phyloP scores from a whole-genome alignment of 1,140 invertebrate species.

The Ridgeia piscesae region DNA sequence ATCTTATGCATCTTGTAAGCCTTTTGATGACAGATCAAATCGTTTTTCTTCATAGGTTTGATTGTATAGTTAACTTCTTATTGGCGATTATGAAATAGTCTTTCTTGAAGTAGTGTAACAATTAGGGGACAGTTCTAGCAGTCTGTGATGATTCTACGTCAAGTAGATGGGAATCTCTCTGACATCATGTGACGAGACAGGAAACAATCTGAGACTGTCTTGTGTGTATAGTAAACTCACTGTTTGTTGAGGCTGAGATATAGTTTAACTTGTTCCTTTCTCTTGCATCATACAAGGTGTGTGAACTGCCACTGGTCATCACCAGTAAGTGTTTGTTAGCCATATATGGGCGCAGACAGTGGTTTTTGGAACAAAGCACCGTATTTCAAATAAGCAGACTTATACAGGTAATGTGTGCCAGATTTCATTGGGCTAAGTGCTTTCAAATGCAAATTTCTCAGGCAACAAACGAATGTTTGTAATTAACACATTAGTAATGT shows the following conservation, averaged over 20 bases:
- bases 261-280: neutral
- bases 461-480: no score
- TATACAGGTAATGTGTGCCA: no score
- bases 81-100: neutral
- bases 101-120: neutral
- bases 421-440: no score
- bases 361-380: no score
- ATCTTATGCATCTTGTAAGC: neutral
- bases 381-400: no score
- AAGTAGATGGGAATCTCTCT: neutral
- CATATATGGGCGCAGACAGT: no score
- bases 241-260: neutral
- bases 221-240: neutral
- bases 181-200: neutral
- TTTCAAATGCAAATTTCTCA: no score
- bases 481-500: no score
- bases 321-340: neutral
- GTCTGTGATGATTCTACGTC: neutral
- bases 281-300: neutral
- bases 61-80: neutral
- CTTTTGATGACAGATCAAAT: neutral
- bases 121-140: neutral
- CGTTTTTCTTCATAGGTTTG: neutral
- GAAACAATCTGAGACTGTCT: neutral
- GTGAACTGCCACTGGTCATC: neutral